Evolutionary conservation across 1,140 invertebrate genomes (phyloP).

Genomic region (Oedothorax gibbosus): DNA sequence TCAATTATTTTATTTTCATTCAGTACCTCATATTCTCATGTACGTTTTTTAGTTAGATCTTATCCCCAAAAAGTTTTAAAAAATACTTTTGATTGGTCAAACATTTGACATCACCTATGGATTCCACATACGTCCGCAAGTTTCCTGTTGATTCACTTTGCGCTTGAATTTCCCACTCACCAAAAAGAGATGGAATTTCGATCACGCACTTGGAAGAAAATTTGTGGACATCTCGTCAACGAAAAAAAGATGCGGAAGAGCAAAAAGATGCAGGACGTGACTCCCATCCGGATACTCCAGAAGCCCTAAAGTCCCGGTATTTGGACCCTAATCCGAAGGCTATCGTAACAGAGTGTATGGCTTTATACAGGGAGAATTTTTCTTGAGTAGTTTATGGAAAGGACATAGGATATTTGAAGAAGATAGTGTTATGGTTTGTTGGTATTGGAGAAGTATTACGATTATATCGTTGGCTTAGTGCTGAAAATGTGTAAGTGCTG

Average conservation of each 20-base stretch:
- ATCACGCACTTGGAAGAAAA: constrained; percentile 39
- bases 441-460: no score
- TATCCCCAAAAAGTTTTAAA: no score
- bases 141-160: constrained; percentile 29
- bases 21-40: no score
- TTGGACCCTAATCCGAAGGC: constrained; percentile 3
- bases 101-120: no score
- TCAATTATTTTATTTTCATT: no score
- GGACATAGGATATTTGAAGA: no score
- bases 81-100: no score
- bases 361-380: neutral
- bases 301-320: constrained; percentile 1
- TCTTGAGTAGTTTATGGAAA: neutral
- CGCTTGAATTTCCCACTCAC: neutral
- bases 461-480: no score
- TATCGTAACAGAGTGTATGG: constrained; percentile 27
- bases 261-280: constrained; percentile 7
- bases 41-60: no score
- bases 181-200: constrained; percentile 24
- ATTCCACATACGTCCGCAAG: neutral
- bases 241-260: constrained; percentile 28
- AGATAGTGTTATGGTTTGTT: no score
- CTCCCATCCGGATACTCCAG: constrained; percentile 12
- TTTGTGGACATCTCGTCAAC: constrained; percentile 37
- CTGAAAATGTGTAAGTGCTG: no score